Evolutionary conservation across 2,797 vertebrate species (phyloP), one percentile per base, ranked within the genome.

Genomic region (Macrochelys suwanniensis): DNA sequence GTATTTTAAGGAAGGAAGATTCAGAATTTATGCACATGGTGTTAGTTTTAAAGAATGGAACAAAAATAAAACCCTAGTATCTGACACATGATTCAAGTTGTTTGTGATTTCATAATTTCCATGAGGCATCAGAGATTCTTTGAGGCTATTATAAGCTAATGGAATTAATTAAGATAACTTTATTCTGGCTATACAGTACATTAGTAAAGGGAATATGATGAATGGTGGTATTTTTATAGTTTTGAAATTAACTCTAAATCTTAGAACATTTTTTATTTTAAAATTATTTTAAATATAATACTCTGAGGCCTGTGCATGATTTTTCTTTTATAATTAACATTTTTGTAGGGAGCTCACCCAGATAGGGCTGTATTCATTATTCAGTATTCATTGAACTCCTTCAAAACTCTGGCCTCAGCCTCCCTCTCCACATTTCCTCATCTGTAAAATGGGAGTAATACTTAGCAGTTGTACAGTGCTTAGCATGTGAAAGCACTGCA

Each of bases 131-230:
- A 68, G 33, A 11, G 81, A 47, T 15, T 92, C 84, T 90, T 84
- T 45, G 50, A 87, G 17, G 61, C 13, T 0, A 0, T 79, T 51
- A 37, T 33, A 82, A 25, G 3, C 13, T 83, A 56, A 53, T n/a
- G 5, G 92, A 81, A 79, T 82, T 8, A 21, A 26, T 71, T 53
- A 45, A 2, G 59, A 17, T 91, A 47, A 42, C 9, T 57, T 45
- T 25, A 26, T 49, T 84, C 76, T n/a, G 42, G 4, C 68, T 87
- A 25, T 3, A 33, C 1, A 21, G 3, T 33, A 5, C 1, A 7
- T 68, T 90, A 49, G 53, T 78, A 85, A 92, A 68, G 45, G 13
- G 68, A 90, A 68, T 25, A 17, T 13, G 51, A 50, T 15, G 1
- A 12, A 25, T 80, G 5, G 6, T 47, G 5, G 50, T 51, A 5